Evolutionary conservation across 2,888 invertebrate genomes (phyloP).

Genomic region (Baccha elongata): DNA sequence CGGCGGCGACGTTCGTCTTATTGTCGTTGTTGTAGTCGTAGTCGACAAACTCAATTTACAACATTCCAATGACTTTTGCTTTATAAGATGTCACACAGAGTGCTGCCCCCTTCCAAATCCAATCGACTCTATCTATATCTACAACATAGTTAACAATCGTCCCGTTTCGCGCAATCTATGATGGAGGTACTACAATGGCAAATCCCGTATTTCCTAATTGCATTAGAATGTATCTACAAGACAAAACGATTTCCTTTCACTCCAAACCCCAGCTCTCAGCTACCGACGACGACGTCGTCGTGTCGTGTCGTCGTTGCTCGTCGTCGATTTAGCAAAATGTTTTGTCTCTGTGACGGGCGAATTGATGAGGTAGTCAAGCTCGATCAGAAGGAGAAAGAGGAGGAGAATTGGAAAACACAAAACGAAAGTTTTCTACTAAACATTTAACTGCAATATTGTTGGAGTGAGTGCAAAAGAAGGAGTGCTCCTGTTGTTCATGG

Average conservation of each 20-base stretch:
- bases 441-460: slow-evolving; percentile 48
- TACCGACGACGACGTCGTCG: background rate
- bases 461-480: background rate
- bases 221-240: slow-evolving; percentile 74
- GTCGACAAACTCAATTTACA: slow-evolving; percentile 70
- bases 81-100: slow-evolving; percentile 59
- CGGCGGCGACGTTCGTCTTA: background rate
- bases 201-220: slow-evolving; percentile 74
- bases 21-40: background rate
- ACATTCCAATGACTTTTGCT: slow-evolving; percentile 58
- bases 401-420: slow-evolving; percentile 16
- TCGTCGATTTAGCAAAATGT: slow-evolving; percentile 18
- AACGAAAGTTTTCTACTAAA: slow-evolving; percentile 63
- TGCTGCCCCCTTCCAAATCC: slow-evolving; percentile 8
- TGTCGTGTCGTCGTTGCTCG: slow-evolving; percentile 13
- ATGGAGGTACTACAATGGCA: slow-evolving; percentile 57
- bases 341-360: slow-evolving; percentile 65
- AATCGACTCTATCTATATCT: slow-evolving; percentile 40
- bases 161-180: slow-evolving; percentile 47
- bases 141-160: slow-evolving; percentile 69
- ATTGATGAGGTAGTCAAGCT: slow-evolving; percentile 61
- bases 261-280: slow-evolving; percentile 27
- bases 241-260: slow-evolving; percentile 74
- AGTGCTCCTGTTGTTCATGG: slow-evolving; percentile 59
- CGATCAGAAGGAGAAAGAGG: slow-evolving; percentile 18